phyloP scores from a whole-genome alignment of 2,888 invertebrate species.

The Calliopum simillimum region DNA sequence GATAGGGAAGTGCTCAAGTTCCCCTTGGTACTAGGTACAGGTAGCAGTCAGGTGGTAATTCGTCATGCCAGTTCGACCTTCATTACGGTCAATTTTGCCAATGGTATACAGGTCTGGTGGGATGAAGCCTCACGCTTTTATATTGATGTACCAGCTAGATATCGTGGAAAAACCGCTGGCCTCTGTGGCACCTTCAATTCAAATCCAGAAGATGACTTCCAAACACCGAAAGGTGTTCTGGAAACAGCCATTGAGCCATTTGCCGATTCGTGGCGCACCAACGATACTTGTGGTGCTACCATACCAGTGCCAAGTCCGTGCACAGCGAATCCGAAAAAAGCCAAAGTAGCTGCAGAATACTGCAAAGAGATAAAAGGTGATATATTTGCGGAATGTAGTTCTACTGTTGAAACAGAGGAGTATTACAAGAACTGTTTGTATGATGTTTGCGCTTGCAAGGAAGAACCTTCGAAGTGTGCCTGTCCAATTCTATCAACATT shows the following conservation, averaged over 20 bases:
- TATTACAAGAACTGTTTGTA: slow-evolving; percentile 86
- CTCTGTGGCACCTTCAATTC: slow-evolving; percentile 91
- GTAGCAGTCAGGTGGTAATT: slow-evolving; percentile 71
- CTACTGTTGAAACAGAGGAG: slow-evolving; percentile 81
- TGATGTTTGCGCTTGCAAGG: slow-evolving; percentile 87
- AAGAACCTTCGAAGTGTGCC: slow-evolving; percentile 72
- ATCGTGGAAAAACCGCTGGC: slow-evolving; percentile 80
- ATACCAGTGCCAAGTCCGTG: slow-evolving; percentile 77
- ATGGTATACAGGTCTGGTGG: slow-evolving; percentile 87
- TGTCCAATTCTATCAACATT: slow-evolving; percentile 87
- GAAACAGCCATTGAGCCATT: slow-evolving; percentile 84
- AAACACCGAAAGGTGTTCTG: slow-evolving; percentile 87
- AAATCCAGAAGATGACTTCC: slow-evolving; percentile 89
- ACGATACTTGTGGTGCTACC: slow-evolving; percentile 77
- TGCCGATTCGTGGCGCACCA: slow-evolving; percentile 91
- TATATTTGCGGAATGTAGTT: slow-evolving; percentile 78
- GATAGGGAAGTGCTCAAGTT: slow-evolving; percentile 75
- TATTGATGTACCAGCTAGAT: slow-evolving; percentile 80
- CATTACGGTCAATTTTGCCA: slow-evolving; percentile 76
- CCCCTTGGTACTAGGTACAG: slow-evolving; percentile 71
- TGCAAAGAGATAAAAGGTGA: slow-evolving; percentile 70
- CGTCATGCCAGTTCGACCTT: slow-evolving; percentile 80
- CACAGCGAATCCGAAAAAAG: slow-evolving; percentile 77
- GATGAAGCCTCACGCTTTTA: slow-evolving; percentile 87
- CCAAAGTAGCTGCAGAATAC: slow-evolving; percentile 76